Conservation (phyloP, 2,113 vertebrate species). For the Megaleporinus macrocephalus region DNA sequence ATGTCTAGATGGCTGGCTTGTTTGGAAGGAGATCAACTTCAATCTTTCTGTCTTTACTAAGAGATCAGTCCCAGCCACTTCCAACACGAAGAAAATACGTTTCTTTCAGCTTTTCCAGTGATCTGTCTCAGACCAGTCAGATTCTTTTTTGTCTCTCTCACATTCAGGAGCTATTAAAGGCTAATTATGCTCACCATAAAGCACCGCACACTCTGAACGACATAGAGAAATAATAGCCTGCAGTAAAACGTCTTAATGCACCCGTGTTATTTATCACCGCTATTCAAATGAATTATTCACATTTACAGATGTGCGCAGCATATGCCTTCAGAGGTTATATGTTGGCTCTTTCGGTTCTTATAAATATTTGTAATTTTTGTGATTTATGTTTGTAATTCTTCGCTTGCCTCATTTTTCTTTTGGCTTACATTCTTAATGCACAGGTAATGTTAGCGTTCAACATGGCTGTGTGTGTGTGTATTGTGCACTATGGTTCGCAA, state of each 20-base stretch:
- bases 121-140: constrained; percentile 13
- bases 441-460: neutral
- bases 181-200: constrained; percentile 7
- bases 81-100: neutral
- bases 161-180: constrained; percentile 36
- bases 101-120: constrained; percentile 11
- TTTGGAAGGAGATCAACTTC: constrained; percentile 7
- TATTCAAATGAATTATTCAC: constrained; percentile 57
- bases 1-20: constrained; percentile 3
- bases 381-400: constrained; percentile 4
- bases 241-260: constrained; percentile 41
- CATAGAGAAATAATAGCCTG: constrained; percentile 50
- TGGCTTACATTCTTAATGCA: neutral
- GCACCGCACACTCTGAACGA: constrained; percentile 29
- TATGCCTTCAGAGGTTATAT: constrained; percentile 2
- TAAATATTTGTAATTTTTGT: constrained; percentile 20
- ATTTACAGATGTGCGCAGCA: constrained; percentile 33
- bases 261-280: constrained; percentile 46
- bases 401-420: neutral
- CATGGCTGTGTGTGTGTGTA: neutral
- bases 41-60: constrained; percentile 10
- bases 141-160: constrained; percentile 7
- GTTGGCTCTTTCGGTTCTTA: neutral
- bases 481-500: neutral
- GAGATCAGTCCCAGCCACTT: neutral